Base-by-base conservation (phyloP, 2,888 invertebrate species). In the Amiota minor region DNA sequence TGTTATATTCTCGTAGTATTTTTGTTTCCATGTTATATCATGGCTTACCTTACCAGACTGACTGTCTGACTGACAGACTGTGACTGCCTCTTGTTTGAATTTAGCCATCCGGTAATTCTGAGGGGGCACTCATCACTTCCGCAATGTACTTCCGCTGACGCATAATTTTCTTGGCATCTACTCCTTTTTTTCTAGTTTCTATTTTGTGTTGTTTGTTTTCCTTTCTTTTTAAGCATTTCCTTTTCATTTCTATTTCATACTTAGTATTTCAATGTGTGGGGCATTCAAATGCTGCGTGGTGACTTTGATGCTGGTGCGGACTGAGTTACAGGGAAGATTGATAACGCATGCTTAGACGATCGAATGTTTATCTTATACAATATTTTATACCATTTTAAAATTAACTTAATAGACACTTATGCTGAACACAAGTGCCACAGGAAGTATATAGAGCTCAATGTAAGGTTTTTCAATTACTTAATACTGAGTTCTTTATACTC, bases 61-160 rank as follows among this genome's bases (percentile, higher is more conserved):
- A 35, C 45, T 62, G 18, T 45, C 20, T 16, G 16, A n/a, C n/a
- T n/a, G n/a, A n/a, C n/a, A n/a, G n/a, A n/a, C n/a, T n/a, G n/a
- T n/a, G n/a, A n/a, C 46, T 20, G 67, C 67, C 59, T 59, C 59
- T 70, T 69, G 69, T 70, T 61, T 35, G 64, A 70, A 64, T 69
- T 50, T 73, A 45, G 46, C 69, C 47, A 69, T 73, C 72, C 72
- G 72, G 55, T 20, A 35, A 46, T 64, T 16, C 35, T 69, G 53
- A 55, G 55, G 59, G n/a, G 14, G 8, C 23, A 45, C 62, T 62
- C 62, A 62, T 50, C 64, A 62, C 46, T 68, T 70, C 62, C 56
- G 69, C 70, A 18, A 49, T 47, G 72, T 67, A 67, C 56, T 70
- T 73, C 72, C 72, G 72, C 14, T 56, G 45, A 56, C 53, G 59